A percentile compares a stretch with the other conserved stretches of the same genome.
Conservation (phyloP, 2,797 vertebrate genomes). For the Lutjanus argentimaculatus region DNA sequence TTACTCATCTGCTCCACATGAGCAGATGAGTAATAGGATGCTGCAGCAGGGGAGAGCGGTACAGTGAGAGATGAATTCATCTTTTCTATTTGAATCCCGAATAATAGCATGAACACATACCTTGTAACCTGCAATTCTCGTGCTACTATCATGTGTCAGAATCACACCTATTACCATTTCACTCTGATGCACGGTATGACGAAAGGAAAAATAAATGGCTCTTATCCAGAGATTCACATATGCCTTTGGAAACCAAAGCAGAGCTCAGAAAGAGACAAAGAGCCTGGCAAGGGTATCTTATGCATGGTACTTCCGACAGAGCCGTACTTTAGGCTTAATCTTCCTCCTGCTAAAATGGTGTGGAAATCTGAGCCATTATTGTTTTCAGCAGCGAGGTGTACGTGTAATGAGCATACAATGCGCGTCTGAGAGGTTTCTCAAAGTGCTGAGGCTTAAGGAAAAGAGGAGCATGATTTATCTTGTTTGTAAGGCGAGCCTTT, state of each 20-base stretch:
- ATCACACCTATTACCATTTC: slow-evolving; percentile 12
- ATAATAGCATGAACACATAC: slow-evolving; percentile 29
- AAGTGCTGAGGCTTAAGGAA: slow-evolving; percentile 81
- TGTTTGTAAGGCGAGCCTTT: slow-evolving; percentile 82
- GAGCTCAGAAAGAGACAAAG: slow-evolving; percentile 8
- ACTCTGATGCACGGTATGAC: neutral
- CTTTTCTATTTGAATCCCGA: slow-evolving; percentile 31
- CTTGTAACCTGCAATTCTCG: slow-evolving; percentile 18
- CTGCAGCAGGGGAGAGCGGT: slow-evolving; percentile 29
- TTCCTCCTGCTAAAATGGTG: slow-evolving; percentile 42
- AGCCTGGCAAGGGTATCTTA: neutral
- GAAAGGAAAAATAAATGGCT: neutral
- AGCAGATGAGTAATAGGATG: slow-evolving; percentile 52
- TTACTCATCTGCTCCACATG: slow-evolving; percentile 58
- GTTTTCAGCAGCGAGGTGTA: slow-evolving; percentile 65
- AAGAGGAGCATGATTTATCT: slow-evolving; percentile 79
- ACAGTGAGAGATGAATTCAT: slow-evolving; percentile 38
- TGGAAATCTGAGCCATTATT: slow-evolving; percentile 69
- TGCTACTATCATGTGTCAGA: slow-evolving; percentile 19
- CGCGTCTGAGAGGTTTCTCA: slow-evolving; percentile 65
- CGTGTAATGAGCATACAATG: slow-evolving; percentile 71
- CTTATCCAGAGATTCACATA: neutral
- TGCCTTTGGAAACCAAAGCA: neutral
- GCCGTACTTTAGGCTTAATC: slow-evolving; percentile 40
- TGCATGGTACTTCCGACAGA: neutral